phyloP scores from a whole-genome alignment of 2,888 invertebrate genomes.

The Pelosia muscerda region DNA sequence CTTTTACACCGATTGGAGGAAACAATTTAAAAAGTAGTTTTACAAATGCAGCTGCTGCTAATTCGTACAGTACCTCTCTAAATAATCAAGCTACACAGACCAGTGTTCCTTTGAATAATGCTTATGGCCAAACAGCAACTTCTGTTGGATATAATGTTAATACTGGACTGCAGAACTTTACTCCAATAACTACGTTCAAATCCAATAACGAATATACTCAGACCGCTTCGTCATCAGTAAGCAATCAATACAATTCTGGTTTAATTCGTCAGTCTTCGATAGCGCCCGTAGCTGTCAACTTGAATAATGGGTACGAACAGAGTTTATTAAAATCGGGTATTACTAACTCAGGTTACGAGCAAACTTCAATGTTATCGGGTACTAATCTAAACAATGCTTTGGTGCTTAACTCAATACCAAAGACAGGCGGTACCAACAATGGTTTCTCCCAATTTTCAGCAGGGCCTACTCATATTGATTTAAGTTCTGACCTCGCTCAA shows the following conservation, averaged over 20 bases:
- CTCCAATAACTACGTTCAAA: background rate
- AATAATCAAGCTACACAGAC: constrained; percentile 9
- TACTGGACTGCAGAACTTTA: background rate
- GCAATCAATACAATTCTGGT: constrained; percentile 14
- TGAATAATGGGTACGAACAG: constrained; percentile 6
- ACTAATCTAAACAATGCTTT: constrained; percentile 8
- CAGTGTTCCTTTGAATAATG: background rate
- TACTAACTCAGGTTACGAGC: background rate
- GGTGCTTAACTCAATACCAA: constrained; percentile 2
- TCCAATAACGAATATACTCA: constrained; percentile 19
- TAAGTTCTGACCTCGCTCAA: constrained; percentile 12
- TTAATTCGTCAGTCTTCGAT: constrained; percentile 3
- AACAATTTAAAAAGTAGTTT: background rate
- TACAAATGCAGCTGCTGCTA: background rate
- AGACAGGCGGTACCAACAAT: background rate
- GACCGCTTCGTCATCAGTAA: background rate
- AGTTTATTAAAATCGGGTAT: constrained; percentile 4
- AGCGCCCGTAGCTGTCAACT: background rate
- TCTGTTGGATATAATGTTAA: constrained; percentile 7
- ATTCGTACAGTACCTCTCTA: background rate
- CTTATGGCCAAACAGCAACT: background rate
- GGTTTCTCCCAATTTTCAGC: constrained; percentile 6
- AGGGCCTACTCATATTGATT: constrained; percentile 16
- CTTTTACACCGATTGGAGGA: background rate
- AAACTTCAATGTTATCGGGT: background rate